Percentiles rank a stretch among this genome's conserved stretches.
These are phyloP conservation scores for Synergus laeviventris DNA, from an alignment of 2,888 invertebrate species.

Conservation along the genomic window DNA sequence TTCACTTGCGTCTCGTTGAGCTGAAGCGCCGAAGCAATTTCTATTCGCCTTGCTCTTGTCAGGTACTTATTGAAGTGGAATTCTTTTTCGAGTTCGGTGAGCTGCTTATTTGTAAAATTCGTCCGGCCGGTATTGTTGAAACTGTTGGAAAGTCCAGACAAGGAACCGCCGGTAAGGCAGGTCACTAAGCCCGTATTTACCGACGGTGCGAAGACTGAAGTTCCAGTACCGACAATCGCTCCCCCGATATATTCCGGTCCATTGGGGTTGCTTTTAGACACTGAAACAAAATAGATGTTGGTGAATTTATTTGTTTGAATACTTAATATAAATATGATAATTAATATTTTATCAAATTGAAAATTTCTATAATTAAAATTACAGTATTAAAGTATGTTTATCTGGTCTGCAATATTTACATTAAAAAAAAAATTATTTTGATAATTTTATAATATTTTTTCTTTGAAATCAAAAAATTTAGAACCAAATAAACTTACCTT, in stretches of 20 bases:
- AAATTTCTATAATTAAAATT: too few species aligned
- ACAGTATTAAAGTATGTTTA: too few species aligned
- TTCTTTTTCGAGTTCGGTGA: slow-evolving; percentile 99
- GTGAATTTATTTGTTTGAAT: background rate
- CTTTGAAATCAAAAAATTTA: too few species aligned
- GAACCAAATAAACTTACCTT: too few species aligned
- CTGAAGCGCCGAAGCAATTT: slow-evolving; percentile 96
- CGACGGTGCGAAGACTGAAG: slow-evolving; percentile 58
- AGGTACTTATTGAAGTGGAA: slow-evolving; percentile 99
- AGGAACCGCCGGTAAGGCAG: slow-evolving; percentile 60
- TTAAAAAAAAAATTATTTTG: too few species aligned
- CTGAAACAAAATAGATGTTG: slow-evolving; percentile 62
- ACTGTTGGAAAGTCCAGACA: slow-evolving; percentile 64
- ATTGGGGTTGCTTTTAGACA: slow-evolving; percentile 64
- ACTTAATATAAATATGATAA: background rate
- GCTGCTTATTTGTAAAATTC: slow-evolving; percentile 99
- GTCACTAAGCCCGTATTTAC: slow-evolving; percentile 62
- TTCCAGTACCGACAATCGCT: slow-evolving; percentile 55
- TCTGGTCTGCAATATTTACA: too few species aligned
- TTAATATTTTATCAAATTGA: too few species aligned
- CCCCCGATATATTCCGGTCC: slow-evolving; percentile 65
- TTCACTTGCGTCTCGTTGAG: slow-evolving; percentile 98
- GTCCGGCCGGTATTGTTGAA: slow-evolving; percentile 94
- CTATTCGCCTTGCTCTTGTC: slow-evolving; percentile 96
- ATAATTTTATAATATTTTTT: too few species aligned